phyloP scores from a whole-genome alignment of 2,888 invertebrate species.

The Melikaiella ostensackeni region DNA sequence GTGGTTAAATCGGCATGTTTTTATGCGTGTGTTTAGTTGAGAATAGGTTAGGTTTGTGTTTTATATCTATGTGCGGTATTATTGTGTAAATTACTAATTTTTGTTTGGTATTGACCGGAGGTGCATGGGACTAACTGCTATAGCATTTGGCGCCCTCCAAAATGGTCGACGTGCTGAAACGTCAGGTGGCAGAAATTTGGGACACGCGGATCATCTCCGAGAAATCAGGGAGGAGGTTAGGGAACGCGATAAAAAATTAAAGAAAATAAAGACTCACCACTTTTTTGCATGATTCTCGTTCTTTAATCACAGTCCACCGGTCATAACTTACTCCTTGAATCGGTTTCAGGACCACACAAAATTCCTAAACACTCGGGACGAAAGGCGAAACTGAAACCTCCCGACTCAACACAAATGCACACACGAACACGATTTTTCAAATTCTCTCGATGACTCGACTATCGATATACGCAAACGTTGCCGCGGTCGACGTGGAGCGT shows the following conservation, averaged over 20 bases:
- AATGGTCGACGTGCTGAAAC: constrained; percentile 30
- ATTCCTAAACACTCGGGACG: constrained; percentile 12
- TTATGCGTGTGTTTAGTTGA: background rate
- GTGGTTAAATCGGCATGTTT: constrained; percentile 34
- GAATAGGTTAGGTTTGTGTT: background rate
- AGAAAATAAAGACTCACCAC: constrained; percentile 16
- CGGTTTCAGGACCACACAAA: background rate
- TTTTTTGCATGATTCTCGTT: constrained; percentile 27
- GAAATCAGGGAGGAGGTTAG: background rate
- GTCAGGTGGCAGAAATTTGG: constrained; percentile 29
- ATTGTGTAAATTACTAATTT: background rate
- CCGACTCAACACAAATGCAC: background rate
- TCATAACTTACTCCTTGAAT: background rate
- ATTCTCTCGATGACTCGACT: constrained; percentile 33
- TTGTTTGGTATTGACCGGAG: constrained; percentile 21
- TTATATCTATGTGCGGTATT: background rate
- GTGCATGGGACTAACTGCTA: background rate
- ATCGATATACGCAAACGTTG: background rate
- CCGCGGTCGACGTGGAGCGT: no score
- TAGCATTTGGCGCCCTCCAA: constrained; percentile 38
- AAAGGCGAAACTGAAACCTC: background rate
- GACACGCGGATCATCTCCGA: background rate
- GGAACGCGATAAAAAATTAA: background rate
- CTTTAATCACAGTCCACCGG: constrained; percentile 19
- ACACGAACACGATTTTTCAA: constrained; percentile 9